Evolutionary conservation across 2,113 vertebrate species (phyloP).

Genomic region (Coregonus clupeaformis): DNA sequence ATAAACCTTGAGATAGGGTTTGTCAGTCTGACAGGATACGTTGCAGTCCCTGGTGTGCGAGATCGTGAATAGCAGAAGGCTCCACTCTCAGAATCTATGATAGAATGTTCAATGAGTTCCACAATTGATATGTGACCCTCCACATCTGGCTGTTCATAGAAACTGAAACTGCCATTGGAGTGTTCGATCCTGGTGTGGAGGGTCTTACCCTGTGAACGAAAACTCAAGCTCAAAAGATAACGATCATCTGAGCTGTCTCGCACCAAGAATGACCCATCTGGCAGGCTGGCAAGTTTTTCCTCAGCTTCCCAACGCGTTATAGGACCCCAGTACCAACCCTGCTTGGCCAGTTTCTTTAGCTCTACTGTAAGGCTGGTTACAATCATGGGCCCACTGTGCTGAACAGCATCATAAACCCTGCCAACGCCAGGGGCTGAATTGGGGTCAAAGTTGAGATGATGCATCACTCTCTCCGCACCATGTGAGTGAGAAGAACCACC

Average conservation of each 20-base stretch:
- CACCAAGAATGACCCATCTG: conserved; percentile 84
- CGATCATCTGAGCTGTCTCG: conserved; percentile 88
- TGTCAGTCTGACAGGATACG: conserved; percentile 85
- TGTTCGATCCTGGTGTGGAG: conserved; percentile 89
- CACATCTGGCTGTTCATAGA: conserved; percentile 88
- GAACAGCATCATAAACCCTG: conserved; percentile 86
- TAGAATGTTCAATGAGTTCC: conserved; percentile 87
- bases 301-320: conserved; percentile 90
- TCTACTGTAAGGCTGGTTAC: conserved; percentile 87
- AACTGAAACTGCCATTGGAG: conserved; percentile 88
- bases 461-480: conserved; percentile 78
- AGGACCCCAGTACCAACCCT: conserved; percentile 91
- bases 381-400: conserved; percentile 82
- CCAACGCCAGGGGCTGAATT: conserved; percentile 83
- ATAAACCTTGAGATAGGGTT: conserved; percentile 87
- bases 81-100: conserved; percentile 89
- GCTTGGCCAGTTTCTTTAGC: conserved; percentile 86
- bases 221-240: conserved; percentile 88
- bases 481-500: conserved; percentile 73
- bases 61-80: conserved; percentile 89
- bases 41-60: conserved; percentile 85
- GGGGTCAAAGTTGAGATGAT: conserved; percentile 86
- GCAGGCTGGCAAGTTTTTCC: conserved; percentile 82
- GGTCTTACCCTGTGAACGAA: conserved; percentile 86
- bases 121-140: conserved; percentile 89